Evolutionary conservation across 2,113 vertebrate genomes (phyloP).

Genomic region (Ictalurus furcatus): DNA sequence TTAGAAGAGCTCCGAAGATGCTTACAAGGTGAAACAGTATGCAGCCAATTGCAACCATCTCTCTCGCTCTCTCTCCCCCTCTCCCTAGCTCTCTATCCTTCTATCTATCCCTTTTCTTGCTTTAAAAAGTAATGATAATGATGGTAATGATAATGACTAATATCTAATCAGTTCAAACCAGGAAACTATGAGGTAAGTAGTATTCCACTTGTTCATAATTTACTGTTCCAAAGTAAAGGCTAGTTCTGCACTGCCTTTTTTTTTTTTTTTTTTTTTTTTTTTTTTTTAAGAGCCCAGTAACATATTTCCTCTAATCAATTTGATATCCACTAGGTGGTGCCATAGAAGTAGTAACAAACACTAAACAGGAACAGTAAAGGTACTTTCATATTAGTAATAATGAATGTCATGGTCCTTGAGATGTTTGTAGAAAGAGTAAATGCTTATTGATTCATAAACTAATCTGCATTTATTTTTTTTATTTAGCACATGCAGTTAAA

Average conservation of each 20-base stretch:
- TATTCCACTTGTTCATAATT: background rate
- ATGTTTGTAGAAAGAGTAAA: conserved; percentile 18
- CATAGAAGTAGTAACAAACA: background rate
- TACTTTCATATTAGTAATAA: background rate
- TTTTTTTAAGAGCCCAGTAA: background rate
- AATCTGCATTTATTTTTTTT: background rate
- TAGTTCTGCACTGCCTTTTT: background rate
- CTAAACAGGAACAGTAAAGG: background rate
- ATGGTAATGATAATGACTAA: background rate
- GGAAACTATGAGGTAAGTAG: conserved; percentile 22
- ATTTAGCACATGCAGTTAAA: background rate
- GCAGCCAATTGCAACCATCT: background rate
- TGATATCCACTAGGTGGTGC: conserved; percentile 35
- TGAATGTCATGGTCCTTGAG: background rate
- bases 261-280: background rate
- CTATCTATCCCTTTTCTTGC: background rate
- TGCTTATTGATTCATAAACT: background rate
- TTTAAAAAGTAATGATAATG: background rate
- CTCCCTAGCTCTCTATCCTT: background rate
- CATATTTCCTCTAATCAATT: background rate
- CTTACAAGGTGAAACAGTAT: background rate
- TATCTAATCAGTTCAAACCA: background rate
- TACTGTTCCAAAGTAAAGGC: background rate
- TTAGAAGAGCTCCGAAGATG: background rate
- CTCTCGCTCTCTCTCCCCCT: background rate